Percentiles rank a stretch among this genome's conserved stretches.
phyloP scores from a whole-genome alignment of 2,797 vertebrate species.

The Neostethus bicornis region DNA sequence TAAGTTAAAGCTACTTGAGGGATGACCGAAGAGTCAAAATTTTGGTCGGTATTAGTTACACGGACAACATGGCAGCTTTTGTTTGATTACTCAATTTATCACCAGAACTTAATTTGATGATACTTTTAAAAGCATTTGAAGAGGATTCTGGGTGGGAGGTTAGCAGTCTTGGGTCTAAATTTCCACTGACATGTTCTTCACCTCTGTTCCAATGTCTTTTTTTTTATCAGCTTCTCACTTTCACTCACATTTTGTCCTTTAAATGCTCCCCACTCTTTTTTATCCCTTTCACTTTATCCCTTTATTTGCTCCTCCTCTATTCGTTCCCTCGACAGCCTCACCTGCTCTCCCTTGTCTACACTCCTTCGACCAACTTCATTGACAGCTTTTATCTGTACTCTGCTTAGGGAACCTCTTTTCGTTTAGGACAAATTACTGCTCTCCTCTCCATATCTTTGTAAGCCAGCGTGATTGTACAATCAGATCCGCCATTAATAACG shows the following conservation, averaged over 20 bases:
- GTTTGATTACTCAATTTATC: constrained; percentile 28
- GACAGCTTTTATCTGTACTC: constrained; percentile 49
- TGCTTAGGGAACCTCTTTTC: constrained; percentile 15
- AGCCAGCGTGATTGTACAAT: constrained; percentile 37
- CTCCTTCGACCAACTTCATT: constrained; percentile 15
- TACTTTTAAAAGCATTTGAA: too few species aligned
- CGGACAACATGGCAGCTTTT: too few species aligned
- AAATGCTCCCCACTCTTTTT: constrained; percentile 23
- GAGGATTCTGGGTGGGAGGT: constrained; percentile 22
- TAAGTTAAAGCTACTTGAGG: too few species aligned
- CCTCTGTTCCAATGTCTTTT: constrained; percentile 32
- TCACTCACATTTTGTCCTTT: constrained; percentile 54
- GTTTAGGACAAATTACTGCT: constrained; percentile 49
- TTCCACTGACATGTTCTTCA: constrained; percentile 45
- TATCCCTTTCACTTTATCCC: constrained; percentile 1
- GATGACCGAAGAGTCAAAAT: too few species aligned
- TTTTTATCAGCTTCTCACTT: constrained; percentile 38
- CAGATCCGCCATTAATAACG: constrained; percentile 48
- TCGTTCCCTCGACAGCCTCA: constrained; percentile 5
- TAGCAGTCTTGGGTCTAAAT: constrained; percentile 52
- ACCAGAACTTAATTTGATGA: constrained; percentile 41
- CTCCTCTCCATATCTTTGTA: constrained; percentile 41
- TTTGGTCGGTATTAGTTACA: too few species aligned
- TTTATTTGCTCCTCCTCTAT: constrained; percentile 32
- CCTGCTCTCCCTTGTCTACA: constrained; percentile 1